Evolutionary conservation across 2,797 vertebrate species (phyloP), one percentile per base, ranked within the genome.

Genomic region (Naso thynnoides): DNA sequence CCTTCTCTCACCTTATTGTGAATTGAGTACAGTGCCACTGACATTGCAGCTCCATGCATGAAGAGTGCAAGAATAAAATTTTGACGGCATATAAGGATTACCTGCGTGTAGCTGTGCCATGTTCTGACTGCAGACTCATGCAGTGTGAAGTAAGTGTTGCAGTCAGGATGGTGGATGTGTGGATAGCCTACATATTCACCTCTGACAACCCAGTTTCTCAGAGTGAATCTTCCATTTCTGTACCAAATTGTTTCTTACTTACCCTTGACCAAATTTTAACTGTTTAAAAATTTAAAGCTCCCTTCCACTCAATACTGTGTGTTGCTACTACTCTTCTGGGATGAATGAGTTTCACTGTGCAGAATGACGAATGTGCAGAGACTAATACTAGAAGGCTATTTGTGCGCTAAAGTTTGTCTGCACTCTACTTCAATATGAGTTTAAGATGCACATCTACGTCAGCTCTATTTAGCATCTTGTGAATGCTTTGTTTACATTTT

Each of bases 1-100:
- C 27, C 21, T 45, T 69, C 70, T 62, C 55, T 62, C 55, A 41
- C 50, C 64, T 77, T 73, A 52, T 78, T 67, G 38, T 33, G 55
- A 67, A 48, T 61, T 57, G 41, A 69, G 55, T 64, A 73, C 58
- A 74, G 49, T 63, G 49, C 36, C 39, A 62, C 71, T 62, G 66
- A 53, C 76, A 76, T 81, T 73, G 44, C 2, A 8, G 27, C 44
- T 63, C n/a, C 23, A 23, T 1, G 15, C 71, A 56, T 73, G 61
- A 79, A 44, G 49, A 38, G 42, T 58, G 39, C 24, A 56, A 24
- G 56, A 70, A 72, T 66, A 65, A 42, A 21, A 69, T 39, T 69
- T 26, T 23, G 23, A 21, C 15, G 45, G 49, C 49, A 53, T 63
- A 31, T 73, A 63, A 44, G 31, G 44, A 72, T 75, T 73, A 75